phyloP scores from a whole-genome alignment of 1,140 invertebrate genomes.

The Heliconius eleuchia region DNA sequence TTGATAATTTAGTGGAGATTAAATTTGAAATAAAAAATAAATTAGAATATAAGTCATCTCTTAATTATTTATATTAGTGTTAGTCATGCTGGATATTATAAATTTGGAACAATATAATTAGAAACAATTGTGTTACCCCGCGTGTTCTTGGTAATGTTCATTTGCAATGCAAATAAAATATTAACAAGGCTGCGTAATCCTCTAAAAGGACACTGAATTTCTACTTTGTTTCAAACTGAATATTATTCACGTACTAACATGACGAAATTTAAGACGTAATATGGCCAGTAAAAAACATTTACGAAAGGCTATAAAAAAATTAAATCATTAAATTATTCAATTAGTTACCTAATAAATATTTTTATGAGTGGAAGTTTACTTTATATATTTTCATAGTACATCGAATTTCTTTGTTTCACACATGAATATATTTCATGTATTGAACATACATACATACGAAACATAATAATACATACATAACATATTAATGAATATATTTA shows the following conservation, averaged over 20 bases:
- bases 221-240: not conserved
- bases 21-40: not conserved
- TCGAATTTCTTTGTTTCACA: no score
- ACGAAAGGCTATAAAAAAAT: no score
- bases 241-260: not conserved
- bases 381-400: no score
- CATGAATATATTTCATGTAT: no score
- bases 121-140: conserved; percentile 7
- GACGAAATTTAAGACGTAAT: not conserved
- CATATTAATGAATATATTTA: no score
- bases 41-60: not conserved
- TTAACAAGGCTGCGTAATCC: not conserved
- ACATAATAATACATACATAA: no score
- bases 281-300: not conserved
- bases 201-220: not conserved
- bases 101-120: conserved; percentile 4
- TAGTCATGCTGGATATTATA: conserved; percentile 1
- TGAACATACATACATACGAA: no score
- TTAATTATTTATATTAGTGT: not conserved
- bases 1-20: not conserved
- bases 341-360: no score
- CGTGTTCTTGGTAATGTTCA: not conserved
- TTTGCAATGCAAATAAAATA: conserved; percentile 5
- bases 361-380: no score
- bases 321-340: no score